Base-by-base conservation (phyloP, 1,140 invertebrate species). In the Drosophila willistoni region DNA sequence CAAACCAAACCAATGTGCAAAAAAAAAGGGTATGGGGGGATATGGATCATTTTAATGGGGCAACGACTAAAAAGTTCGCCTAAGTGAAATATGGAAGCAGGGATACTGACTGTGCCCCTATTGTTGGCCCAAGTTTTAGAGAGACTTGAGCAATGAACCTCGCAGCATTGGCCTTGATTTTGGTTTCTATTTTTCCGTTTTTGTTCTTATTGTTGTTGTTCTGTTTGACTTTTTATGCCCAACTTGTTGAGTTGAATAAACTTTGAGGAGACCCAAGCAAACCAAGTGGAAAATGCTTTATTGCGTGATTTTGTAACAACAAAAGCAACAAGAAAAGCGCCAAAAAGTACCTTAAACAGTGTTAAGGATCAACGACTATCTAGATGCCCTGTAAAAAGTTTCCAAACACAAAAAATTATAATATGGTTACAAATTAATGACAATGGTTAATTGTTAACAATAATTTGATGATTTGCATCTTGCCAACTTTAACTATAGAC, bases 251-350 rank as follows among this genome's bases (percentile, higher is more conserved):
- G 33, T 59, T 59, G 56, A 59, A 36, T 59, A 36, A 51, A 51
- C 44, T 51, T 51, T 19, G 17, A 51, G 17, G 10, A 22, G 44
- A 51, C 44, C 17, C 44, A 51, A 51, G 17, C 44, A 51, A 59
- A 36, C 56, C 56, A 36, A 59, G 56, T 59, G 56, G 56, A 59
- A 59, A 39, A 59, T 59, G 56, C 56, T 59, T 59, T 59, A 59
- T 39, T 59, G 56, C 33, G 29, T 59, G 33, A 59, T 39, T 59
- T 56, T 51, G 44, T 51, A 51, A 47, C 14, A 47, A 47, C 14
- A 47, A 47, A 9, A 22, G 7, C 44, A 17, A 47, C 7, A 17
- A 47, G 29, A 47, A 47, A 47, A 10, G 4, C 44, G 14, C n/a
- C 7, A 47, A 47, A 47, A 47, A 19, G 2, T 10, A 19, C 1